Base-by-base conservation (phyloP, 2,888 invertebrate species). In the Drosophila dives region DNA sequence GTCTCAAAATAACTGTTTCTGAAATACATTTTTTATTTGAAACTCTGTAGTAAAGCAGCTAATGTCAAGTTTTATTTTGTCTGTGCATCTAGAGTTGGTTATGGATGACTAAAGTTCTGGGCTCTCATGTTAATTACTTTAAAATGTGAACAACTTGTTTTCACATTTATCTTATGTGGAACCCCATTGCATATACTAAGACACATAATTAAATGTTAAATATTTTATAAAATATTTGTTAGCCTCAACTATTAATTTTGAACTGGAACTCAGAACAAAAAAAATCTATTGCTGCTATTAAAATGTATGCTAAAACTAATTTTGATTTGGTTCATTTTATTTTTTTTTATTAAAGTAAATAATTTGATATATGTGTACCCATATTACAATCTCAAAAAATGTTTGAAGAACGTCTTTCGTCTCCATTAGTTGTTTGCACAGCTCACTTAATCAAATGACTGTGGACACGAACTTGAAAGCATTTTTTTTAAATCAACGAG, bases 11-110 rank as follows among this genome's bases (percentile, higher is more conserved):
- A 34, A 34, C n/a, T 12, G 29, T 51, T 72, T 80, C 34, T 62
- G 45, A 51, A 23, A 7, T 15, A 15, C 8, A n/a, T 15, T 23
- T 23, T 53, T 17, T 15, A 33, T 23, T 42, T 36, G 33, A 12
- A 23, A 17, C 38, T 40, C 33, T 53, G 54, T 2, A 7, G 33
- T 64, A 34, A 56, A 54, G 49, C 64, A 75, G 60, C 63, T 71
- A 75, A 70, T 73, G 49, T 38, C 50, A 34, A 23, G 36, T 12
- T 36, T 36, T 7, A 5, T 29, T 42, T 32, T 23, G 33, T 34
- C 36, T 34, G 38, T 17, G 10, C 0, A 32, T 48, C 11, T 12
- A 20, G 12, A 10, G 26, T 33, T 51, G n/a, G 15, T 17, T 34
- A 17, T 36, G 20, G n/a, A 54, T 34, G 0, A 5, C 45, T 15